A percentile compares a stretch with the other conserved stretches of the same genome.
These are phyloP conservation scores for Peribatodes rhomboidaria DNA, from an alignment of 2,888 invertebrate genomes.

Conservation along the genomic window DNA sequence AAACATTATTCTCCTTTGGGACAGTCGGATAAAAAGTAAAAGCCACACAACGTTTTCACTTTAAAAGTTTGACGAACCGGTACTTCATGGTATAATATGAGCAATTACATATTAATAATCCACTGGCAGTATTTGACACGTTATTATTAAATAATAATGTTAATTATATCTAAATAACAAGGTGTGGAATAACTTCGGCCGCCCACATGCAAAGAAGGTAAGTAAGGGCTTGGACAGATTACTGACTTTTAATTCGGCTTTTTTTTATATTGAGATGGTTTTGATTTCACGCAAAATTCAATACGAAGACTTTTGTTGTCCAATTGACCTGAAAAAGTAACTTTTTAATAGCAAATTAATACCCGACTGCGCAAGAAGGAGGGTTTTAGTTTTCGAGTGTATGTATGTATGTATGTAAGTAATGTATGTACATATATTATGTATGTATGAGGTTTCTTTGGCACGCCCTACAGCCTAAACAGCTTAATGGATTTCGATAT, in stretches of 20 bases:
- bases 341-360: too few relatives aligned
- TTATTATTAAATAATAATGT: conserved; percentile 41
- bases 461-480: too few relatives aligned
- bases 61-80: background rate
- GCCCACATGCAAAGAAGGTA: conserved; percentile 30
- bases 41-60: background rate
- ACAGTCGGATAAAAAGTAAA: too few relatives aligned
- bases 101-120: conserved; percentile 39
- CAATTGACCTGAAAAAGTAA: background rate
- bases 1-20: too few relatives aligned
- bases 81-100: conserved; percentile 16
- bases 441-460: too few relatives aligned
- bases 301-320: too few relatives aligned
- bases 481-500: too few relatives aligned
- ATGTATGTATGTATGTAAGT: too few relatives aligned
- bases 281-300: background rate
- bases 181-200: conserved; percentile 37
- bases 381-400: too few relatives aligned
- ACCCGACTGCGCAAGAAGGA: too few relatives aligned
- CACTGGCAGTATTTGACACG: conserved; percentile 36
- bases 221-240: conserved; percentile 24
- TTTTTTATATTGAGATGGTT: background rate
- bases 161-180: conserved; percentile 41
- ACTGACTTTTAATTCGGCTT: background rate
- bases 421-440: too few relatives aligned